Evolutionary conservation across 2,113 vertebrate genomes (phyloP), one percentile per base, ranked within the genome.

Genomic region (Carettochelys insculpta): DNA sequence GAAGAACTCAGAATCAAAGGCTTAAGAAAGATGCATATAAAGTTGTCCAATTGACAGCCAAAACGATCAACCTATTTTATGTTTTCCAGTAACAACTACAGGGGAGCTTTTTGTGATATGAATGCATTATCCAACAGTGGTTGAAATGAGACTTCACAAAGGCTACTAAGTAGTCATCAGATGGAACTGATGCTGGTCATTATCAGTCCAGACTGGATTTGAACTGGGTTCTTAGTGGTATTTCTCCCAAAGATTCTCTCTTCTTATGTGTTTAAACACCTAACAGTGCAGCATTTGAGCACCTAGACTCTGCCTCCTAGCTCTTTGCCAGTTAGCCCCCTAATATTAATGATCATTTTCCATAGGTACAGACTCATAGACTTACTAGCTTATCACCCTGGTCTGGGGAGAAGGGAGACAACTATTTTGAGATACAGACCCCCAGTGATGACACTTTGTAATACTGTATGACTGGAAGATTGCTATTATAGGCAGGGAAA

Each of bases 401-500:
- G 41, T 22, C 90, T 77, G 93, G 93, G 94, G 93, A 96, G 96
- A 97, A 96, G 94, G 96, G 96, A 94, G 77, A 82, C 95, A 94
- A 95, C 93, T 96, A 95, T 91, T 95, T 92, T 90, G 95, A 97
- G 96, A 93, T 95, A 95, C 90, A 94, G 84, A 94, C 95, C 92
- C 92, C 96, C 92, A 95, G 95, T 90, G 95, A 95, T 95, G 94
- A 93, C 92, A 95, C 95, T 97, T 97, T 91, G 95, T 96, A 97
- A 97, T 96, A 92, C 90, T 73, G 83, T 92, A 91, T 90, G 94
- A 97, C 96, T 95, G 92, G 96, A 96, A 92, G 93, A 96, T 95
- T 96, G 97, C 97, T 97, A 96, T 96, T 97, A 96, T 97, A 97
- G 94, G 95, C 94, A 97, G 96, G 97, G 96, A 97, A 97, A 97